Base-by-base conservation (phyloP, 2,888 invertebrate genomes). In the Stegophylla sp. region DNA sequence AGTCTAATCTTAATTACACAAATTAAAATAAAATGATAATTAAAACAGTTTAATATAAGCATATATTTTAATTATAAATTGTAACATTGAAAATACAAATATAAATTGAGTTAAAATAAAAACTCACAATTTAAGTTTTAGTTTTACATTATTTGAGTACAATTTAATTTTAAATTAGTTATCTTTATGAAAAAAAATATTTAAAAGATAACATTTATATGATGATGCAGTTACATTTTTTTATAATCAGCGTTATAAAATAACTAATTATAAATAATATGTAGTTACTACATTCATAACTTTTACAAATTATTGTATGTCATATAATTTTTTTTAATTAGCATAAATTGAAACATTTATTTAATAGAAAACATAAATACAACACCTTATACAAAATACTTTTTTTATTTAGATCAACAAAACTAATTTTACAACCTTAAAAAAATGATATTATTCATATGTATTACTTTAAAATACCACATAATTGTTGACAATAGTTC, bases 11-110 rank as follows among this genome's bases (percentile, higher is more conserved):
- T 64, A 73, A 61, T 48, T n/a, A 13, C 4, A 26, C 23, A 53
- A 28, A 61, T 61, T 28, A 17, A 26, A 61, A 1, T 53, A 63
- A 51, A 51, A 13, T 7, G 23, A 41, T 28, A 64, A 51, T 23
- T 41, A 23, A 61, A 75, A 75, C 17, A 75, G 7, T 64, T 63
- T 23, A 64, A 75, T 59, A 45, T n/a, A 73, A 61, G 23, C 23
- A 64, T 51, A 75, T 48, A 63, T 51, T 34, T 64, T 51, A 76
- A 51, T 26, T 43, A 41, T 9, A 76, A 66, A 26, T 76, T 34
- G 15, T 13, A 41, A 12, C 26, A 20, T 34, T 12, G n/a, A 15
- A 45, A 10, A 23, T 56, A 61, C 28, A n/a, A 28, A 43, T 43
- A 43, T 59, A 15, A 28, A 34, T 34, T 34, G 61, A 26, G 28